Evolutionary conservation across 2,888 invertebrate genomes (phyloP).

Genomic region (Malacosoma neustria): DNA sequence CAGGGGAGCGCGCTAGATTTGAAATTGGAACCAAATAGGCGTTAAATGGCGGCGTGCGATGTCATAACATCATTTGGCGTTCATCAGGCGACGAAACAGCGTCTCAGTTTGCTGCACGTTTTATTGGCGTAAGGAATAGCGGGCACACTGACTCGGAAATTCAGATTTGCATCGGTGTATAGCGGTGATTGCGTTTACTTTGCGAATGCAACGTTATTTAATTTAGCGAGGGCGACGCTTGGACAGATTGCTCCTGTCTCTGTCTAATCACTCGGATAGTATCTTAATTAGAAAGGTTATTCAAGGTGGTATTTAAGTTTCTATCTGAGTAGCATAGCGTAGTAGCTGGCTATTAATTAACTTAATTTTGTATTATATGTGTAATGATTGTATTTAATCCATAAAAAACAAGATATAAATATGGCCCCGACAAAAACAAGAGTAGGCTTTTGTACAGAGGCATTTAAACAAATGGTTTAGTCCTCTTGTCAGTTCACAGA

Average conservation of each 20-base stretch:
- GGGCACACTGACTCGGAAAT: conserved; percentile 68
- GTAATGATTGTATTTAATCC: no score
- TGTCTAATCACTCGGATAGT: conserved; percentile 16
- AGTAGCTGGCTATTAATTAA: no score
- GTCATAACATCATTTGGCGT: conserved; percentile 73
- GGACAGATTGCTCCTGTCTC: conserved; percentile 44
- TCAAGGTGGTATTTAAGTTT: no score
- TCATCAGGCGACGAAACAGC: conserved; percentile 72
- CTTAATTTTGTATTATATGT: no score
- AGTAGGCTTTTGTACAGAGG: no score
- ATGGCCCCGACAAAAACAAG: no score
- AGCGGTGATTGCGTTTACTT: conserved; percentile 72
- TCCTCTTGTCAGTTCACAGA: no score
- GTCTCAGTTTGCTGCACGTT: conserved; percentile 70
- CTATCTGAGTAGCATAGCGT: no score
- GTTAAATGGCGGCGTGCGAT: conserved; percentile 78
- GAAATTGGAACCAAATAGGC: conserved; percentile 79
- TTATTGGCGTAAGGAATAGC: conserved; percentile 75
- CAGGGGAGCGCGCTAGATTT: conserved; percentile 71
- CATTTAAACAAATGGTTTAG: no score
- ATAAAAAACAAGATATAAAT: no score
- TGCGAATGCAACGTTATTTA: conserved; percentile 64
- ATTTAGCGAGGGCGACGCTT: conserved; percentile 47
- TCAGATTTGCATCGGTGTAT: conserved; percentile 67
- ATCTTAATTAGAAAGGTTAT: neutral